A percentile compares a stretch with the other conserved stretches of the same genome.
These are phyloP conservation scores for Porphyrio hochstetteri DNA, from an alignment of 2,113 vertebrate genomes.

Conservation along the genomic window DNA sequence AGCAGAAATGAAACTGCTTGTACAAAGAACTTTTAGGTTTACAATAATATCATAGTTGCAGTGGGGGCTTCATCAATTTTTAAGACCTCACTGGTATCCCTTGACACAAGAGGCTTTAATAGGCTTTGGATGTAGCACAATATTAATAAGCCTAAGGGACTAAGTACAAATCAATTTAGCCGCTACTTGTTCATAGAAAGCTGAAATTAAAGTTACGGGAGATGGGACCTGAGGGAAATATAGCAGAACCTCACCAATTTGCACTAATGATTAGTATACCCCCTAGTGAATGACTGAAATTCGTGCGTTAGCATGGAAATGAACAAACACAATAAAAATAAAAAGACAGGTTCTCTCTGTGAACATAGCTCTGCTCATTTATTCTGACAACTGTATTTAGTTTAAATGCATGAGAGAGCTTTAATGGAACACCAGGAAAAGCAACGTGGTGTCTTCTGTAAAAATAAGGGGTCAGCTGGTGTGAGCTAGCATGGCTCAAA, in stretches of 20 bases:
- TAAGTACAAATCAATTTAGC: slow-evolving; percentile 65
- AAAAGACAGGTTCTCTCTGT: not conserved
- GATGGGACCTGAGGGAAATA: slow-evolving; percentile 67
- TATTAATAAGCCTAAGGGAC: slow-evolving; percentile 68
- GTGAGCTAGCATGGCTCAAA: not conserved
- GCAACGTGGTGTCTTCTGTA: not conserved
- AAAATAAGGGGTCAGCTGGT: not conserved
- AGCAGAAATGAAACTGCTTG: not conserved
- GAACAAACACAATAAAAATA: slow-evolving; percentile 65
- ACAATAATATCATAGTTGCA: slow-evolving; percentile 2
- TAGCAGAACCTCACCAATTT: slow-evolving; percentile 67
- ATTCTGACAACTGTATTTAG: slow-evolving; percentile 56
- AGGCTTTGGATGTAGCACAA: slow-evolving; percentile 49
- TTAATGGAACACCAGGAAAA: slow-evolving; percentile 32
- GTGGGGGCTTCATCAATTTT: slow-evolving; percentile 40
- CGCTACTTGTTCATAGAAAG: slow-evolving; percentile 53
- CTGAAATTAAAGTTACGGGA: slow-evolving; percentile 68
- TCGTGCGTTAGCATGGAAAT: slow-evolving; percentile 57
- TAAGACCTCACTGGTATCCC: slow-evolving; percentile 49
- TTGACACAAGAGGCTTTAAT: slow-evolving; percentile 55
- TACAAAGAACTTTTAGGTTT: slow-evolving; percentile 7
- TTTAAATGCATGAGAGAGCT: slow-evolving; percentile 40
- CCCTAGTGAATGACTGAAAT: slow-evolving; percentile 60
- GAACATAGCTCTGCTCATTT: slow-evolving; percentile 47
- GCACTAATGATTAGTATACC: slow-evolving; percentile 62